Evolutionary conservation across 2,797 vertebrate genomes (phyloP).

Genomic region (Decapterus maruadsi): DNA sequence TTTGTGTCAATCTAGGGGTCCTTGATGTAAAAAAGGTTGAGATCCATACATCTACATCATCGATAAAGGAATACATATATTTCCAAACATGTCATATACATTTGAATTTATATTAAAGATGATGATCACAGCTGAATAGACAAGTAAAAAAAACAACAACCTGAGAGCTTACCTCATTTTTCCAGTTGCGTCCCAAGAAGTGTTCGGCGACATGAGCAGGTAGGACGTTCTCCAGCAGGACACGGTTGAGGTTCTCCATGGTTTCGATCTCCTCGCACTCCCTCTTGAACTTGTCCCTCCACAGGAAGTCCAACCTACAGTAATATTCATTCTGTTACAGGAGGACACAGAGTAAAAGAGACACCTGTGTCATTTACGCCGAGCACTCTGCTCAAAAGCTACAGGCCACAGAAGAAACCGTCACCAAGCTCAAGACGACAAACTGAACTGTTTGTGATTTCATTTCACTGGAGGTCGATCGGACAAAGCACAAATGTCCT

Average conservation of each 20-base stretch:
- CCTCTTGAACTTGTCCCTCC: conserved; percentile 99
- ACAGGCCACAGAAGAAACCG: conserved; percentile 27
- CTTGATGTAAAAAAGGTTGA: no score
- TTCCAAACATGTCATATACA: not conserved
- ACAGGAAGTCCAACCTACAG: conserved; percentile 98
- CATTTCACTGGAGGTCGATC: not conserved
- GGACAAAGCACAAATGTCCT: not conserved
- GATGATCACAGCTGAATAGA: not conserved
- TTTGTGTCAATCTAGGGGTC: no score
- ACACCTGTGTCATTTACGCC: conserved; percentile 76
- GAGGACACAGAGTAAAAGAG: conserved; percentile 96
- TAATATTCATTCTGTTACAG: conserved; percentile 91
- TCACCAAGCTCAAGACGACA: not conserved
- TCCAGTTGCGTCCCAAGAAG: conserved; percentile 96
- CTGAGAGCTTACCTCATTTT: conserved; percentile 92
- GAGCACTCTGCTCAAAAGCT: conserved; percentile 30
- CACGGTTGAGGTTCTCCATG: conserved; percentile 98
- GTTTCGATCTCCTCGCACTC: conserved; percentile 99
- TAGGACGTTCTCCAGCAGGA: conserved; percentile 96
- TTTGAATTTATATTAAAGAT: not conserved
- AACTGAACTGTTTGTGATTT: not conserved
- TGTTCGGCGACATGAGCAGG: conserved; percentile 97
- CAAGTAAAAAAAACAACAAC: not conserved
- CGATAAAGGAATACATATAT: not conserved
- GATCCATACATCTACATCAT: no score